Evolutionary conservation across 2,113 vertebrate genomes (phyloP), one percentile per base, ranked within the genome.

Genomic region (Brienomyrus longianalis): DNA sequence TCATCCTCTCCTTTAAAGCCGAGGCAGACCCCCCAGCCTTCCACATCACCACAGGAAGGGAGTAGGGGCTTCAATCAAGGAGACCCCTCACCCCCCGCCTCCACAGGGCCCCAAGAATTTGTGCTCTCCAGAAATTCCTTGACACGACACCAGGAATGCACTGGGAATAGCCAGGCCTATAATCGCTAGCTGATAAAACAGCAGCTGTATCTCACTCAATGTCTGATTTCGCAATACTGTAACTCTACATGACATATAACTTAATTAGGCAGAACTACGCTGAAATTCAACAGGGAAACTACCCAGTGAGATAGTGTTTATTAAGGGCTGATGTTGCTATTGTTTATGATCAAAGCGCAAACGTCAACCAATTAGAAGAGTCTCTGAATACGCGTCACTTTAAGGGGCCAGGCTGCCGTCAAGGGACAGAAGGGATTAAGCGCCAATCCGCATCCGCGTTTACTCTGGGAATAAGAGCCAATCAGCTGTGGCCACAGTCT

Each of bases 361-460:
- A 54, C n/a, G 51, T 1, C 17, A 56, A 19, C 51, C 39, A 0
- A 87, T 87, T 54, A 51, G 13, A 54, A 70, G 21, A 23, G n/a
- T 13, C 10, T 13, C 56, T 62, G 8, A 85, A 43, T 48, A 47
- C 47, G 17, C n/a, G 23, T 70, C 15, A 10, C 11, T 48, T 43
- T 35, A 39, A 35, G 43, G 23, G 45, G 15, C 23, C 13, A 9
- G 48, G n/a, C n/a, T 35, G 83, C 83, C 10, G 7, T 51, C 19
- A 52, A 45, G 85, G 48, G 80, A 85, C 5, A 45, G 80, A 84
- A 85, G 80, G 59, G 87, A 88, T 90, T 84, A 51, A 62, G 90
- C 54, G 88, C 54, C 52, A 85, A 88, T 84, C 52, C n/a, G 15
- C 86, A 62, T 52, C 51, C n/a, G 43, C 50, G 15, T 90, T 88